These are phyloP conservation scores for Nephila pilipes DNA, from an alignment of 1,140 invertebrate genomes.

Conservation along the genomic window DNA sequence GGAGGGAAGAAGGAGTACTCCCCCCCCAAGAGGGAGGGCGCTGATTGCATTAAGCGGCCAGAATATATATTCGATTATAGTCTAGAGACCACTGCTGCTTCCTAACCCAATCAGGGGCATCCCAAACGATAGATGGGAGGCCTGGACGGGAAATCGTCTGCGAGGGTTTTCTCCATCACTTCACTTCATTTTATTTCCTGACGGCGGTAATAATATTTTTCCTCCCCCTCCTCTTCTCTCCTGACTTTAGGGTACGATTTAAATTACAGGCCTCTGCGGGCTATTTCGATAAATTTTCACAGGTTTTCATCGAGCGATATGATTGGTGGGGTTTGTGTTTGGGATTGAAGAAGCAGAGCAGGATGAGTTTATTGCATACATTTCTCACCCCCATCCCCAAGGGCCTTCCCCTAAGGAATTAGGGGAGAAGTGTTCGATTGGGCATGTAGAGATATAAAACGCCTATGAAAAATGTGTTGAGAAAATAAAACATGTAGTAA, in stretches of 20 bases:
- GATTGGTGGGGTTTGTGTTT: not conserved
- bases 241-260: slow-evolving; percentile 28
- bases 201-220: slow-evolving; percentile 41
- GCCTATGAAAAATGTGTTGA: too few relatives aligned
- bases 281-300: slow-evolving; percentile 19
- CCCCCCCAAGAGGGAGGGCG: not conserved
- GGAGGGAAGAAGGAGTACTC: not conserved
- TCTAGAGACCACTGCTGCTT: not conserved
- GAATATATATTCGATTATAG: slow-evolving; percentile 70
- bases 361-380: not conserved
- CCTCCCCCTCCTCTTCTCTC: not conserved
- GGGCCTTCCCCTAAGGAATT: not conserved
- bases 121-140: slow-evolving; percentile 30
- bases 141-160: not conserved
- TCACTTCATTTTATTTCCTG: slow-evolving; percentile 53
- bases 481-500: too few relatives aligned
- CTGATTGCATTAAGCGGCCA: slow-evolving; percentile 61
- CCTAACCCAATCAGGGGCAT: slow-evolving; percentile 57
- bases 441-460: too few relatives aligned
- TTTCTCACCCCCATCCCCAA: not conserved
- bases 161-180: slow-evolving; percentile 49
- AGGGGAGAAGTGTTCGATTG: not conserved
- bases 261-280: slow-evolving; percentile 35
- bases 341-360: not conserved
- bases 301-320: slow-evolving; percentile 6